Evolutionary conservation across 2,888 invertebrate genomes (phyloP).

Genomic region (Habrosyne pyritoides): DNA sequence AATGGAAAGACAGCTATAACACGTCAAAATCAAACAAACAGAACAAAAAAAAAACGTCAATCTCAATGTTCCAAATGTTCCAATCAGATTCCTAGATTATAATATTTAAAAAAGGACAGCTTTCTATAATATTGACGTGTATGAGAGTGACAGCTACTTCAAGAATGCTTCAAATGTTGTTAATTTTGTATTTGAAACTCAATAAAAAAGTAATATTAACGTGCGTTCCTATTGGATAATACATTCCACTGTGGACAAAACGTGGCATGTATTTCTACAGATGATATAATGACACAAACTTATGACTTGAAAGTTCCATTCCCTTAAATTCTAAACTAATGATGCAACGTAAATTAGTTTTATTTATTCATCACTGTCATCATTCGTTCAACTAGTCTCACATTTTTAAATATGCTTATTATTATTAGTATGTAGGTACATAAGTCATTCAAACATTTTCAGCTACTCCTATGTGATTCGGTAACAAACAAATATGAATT

Average conservation of each 20-base stretch:
- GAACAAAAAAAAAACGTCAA: conserved; percentile 42
- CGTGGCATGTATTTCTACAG: conserved; percentile 60
- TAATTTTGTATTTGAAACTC: neutral
- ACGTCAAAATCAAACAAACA: conserved; percentile 77
- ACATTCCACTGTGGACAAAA: conserved; percentile 75
- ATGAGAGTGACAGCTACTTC: neutral
- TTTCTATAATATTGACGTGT: neutral
- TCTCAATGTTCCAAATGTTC: neutral
- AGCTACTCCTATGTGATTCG: too few relatives aligned
- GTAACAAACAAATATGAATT: too few relatives aligned
- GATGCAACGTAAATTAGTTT: too few relatives aligned
- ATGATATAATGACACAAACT: neutral
- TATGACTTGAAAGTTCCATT: too few relatives aligned
- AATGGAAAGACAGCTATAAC: conserved; percentile 69
- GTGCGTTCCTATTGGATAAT: conserved; percentile 56
- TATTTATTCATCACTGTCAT: too few relatives aligned
- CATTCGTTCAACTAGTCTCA: too few relatives aligned
- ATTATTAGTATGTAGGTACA: too few relatives aligned
- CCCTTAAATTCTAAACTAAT: too few relatives aligned
- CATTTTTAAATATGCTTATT: too few relatives aligned
- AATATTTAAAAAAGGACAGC: neutral
- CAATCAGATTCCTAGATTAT: neutral
- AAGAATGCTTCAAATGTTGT: neutral
- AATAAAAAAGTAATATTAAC: conserved; percentile 28
- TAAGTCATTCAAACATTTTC: too few relatives aligned